Conservation (phyloP, 2,888 invertebrate species). For the Cephus sareptanus region DNA sequence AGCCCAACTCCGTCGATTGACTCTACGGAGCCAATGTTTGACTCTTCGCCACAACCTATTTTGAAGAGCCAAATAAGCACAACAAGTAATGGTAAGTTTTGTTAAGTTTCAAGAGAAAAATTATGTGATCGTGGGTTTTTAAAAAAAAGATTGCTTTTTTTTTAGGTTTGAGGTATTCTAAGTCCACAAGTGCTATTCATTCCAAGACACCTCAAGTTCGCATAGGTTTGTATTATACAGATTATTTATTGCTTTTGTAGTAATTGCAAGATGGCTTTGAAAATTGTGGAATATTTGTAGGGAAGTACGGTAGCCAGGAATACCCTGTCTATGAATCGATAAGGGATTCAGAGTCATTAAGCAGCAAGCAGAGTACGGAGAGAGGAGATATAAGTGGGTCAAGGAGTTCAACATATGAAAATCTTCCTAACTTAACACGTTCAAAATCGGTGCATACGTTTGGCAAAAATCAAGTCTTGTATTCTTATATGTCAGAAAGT, state of each 20-base stretch:
- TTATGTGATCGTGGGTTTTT: neutral
- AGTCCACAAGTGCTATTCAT: slow-evolving; percentile 53
- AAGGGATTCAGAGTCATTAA: slow-evolving; percentile 30
- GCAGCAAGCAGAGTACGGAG: slow-evolving; percentile 38
- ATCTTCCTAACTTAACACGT: slow-evolving; percentile 37
- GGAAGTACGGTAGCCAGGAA: slow-evolving; percentile 42
- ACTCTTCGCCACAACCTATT: slow-evolving; percentile 39
- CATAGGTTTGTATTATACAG: slow-evolving; percentile 31
- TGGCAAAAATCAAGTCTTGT: slow-evolving; percentile 18
- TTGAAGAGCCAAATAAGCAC: slow-evolving; percentile 33
- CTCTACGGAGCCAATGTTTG: slow-evolving; percentile 45
- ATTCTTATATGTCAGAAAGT: slow-evolving; percentile 2
- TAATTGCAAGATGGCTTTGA: neutral
- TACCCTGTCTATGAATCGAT: slow-evolving; percentile 41
- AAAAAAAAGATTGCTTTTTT: neutral
- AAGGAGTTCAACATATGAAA: slow-evolving; percentile 43
- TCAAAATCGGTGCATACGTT: slow-evolving; percentile 38
- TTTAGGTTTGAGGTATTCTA: slow-evolving; percentile 50
- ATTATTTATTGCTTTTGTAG: slow-evolving; percentile 1
- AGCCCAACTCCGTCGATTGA: slow-evolving; percentile 47
- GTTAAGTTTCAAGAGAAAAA: neutral
- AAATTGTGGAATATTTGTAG: slow-evolving; percentile 24
- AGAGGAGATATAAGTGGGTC: slow-evolving; percentile 38
- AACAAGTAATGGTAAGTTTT: slow-evolving; percentile 25
- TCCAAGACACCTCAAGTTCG: slow-evolving; percentile 32